Evolutionary conservation across 2,797 vertebrate species (phyloP), one percentile per base, ranked within the genome.

Genomic region (Eutrigla gurnardus): DNA sequence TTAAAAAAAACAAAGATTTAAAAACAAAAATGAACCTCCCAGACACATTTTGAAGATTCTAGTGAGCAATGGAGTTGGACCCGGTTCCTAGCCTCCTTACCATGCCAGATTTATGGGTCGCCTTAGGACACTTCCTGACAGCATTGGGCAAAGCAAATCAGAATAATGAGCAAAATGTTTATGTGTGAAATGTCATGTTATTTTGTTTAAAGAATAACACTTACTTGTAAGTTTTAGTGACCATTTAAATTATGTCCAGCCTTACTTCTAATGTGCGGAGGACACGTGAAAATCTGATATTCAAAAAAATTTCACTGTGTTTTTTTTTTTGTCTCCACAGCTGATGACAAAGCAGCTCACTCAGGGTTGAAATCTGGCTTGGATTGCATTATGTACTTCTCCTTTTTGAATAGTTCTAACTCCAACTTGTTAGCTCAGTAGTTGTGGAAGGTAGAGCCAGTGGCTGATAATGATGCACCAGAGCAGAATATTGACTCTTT

Each of bases 41-140:
- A 60, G 35, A 60, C 4, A 64, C 3, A 4, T 39, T 25, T 63
- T 18, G 9, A 66, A 52, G 17, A 63, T 47, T 40, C 9, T 45
- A 76, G 63, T 65, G 35, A 57, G 53, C 50, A 77, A 67, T 61
- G 25, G 39, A 63, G 35, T 25, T 54, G 18, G 36, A 70, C 39
- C 46, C 32, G 36, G 32, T 65, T 58, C 64, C 8, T 57, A 25
- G 14, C 55, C 39, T 69, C 17, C 17, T 53, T n/a, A 8, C 10
- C 1, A 40, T 14, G 11, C 18, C 25, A 35, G 40, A 47, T 63
- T 35, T 58, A 46, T n/a, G 18, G 37, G n/a, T 52, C 50, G 53
- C 58, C 35, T 66, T 6, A 15, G 33, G 36, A 36, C 49, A 65
- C 17, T 67, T 12, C 55, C 43, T 39, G 33, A 52, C 42, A 61